phyloP scores from a whole-genome alignment of 2,113 vertebrate genomes.

The Jacana jacana region DNA sequence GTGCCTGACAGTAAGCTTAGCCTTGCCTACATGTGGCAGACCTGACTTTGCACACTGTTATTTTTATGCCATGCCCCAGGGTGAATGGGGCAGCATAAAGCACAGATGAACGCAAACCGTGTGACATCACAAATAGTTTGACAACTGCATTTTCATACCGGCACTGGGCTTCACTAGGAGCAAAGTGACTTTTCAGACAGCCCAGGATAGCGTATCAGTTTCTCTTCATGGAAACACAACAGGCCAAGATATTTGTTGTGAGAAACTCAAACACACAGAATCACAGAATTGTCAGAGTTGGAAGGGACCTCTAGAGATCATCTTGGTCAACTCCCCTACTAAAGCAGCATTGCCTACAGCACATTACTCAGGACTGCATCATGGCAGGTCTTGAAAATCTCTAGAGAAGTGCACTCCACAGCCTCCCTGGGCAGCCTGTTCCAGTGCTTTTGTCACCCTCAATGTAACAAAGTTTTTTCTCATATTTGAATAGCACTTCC shows the following conservation, averaged over 20 bases:
- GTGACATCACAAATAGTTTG: neutral
- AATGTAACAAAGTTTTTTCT: too few relatives aligned
- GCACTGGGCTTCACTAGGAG: neutral
- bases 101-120: rapidly evolving
- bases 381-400: too few relatives aligned
- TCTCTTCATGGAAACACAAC: neutral
- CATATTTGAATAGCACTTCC: too few relatives aligned
- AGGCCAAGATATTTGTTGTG: neutral
- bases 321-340: too few relatives aligned
- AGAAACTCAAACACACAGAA: neutral
- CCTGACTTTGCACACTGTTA: neutral
- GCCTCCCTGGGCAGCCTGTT: too few relatives aligned
- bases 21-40: neutral
- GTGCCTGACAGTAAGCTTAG: neutral
- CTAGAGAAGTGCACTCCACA: too few relatives aligned
- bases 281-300: too few relatives aligned
- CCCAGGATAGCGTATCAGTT: neutral
- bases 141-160: neutral
- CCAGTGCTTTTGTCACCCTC: too few relatives aligned
- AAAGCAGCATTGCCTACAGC: too few relatives aligned
- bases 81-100: neutral
- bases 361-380: too few relatives aligned
- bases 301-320: too few relatives aligned
- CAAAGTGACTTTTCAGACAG: neutral
- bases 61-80: neutral